Conservation (phyloP, 1,140 invertebrate genomes). For the Amphibalanus amphitrite region DNA sequence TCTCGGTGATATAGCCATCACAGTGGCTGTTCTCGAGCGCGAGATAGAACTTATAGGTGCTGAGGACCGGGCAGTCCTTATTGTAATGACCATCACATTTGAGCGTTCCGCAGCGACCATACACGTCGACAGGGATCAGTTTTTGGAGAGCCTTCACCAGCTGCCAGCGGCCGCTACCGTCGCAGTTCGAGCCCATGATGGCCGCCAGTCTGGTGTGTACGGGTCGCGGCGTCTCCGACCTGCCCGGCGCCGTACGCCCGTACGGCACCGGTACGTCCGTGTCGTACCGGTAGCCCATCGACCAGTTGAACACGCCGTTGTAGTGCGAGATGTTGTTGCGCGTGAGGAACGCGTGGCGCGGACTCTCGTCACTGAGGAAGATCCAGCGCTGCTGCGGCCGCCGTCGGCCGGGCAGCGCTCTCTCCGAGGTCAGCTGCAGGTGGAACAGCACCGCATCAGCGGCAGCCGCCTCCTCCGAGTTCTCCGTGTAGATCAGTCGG, state of each 20-base stretch:
- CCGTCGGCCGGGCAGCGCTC: slow-evolving; percentile 24
- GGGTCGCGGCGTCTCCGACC: slow-evolving; percentile 4
- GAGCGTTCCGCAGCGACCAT: slow-evolving; percentile 33
- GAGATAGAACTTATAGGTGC: slow-evolving; percentile 51
- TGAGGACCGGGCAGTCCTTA: slow-evolving; percentile 35
- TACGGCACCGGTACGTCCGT: slow-evolving; percentile 50
- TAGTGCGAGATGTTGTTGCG: slow-evolving; percentile 27
- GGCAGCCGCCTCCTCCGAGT: slow-evolving; percentile 19
- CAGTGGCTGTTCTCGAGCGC: slow-evolving; percentile 57
- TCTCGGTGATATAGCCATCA: slow-evolving; percentile 50
- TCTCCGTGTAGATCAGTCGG: slow-evolving; percentile 28
- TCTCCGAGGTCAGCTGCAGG: slow-evolving; percentile 30
- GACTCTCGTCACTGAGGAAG: slow-evolving; percentile 41
- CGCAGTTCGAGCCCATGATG: slow-evolving; percentile 45
- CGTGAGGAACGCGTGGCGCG: slow-evolving; percentile 32
- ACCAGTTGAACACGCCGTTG: slow-evolving; percentile 46
- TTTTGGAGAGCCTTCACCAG: slow-evolving; percentile 38
- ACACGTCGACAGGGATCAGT: slow-evolving; percentile 35
- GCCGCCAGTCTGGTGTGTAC: slow-evolving; percentile 27
- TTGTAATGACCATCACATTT: slow-evolving; percentile 39
- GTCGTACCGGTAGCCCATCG: slow-evolving; percentile 50
- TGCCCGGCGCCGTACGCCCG: slow-evolving; percentile 33
- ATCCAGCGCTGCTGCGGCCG: slow-evolving; percentile 37
- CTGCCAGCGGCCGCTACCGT: slow-evolving; percentile 35
- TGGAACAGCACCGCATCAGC: slow-evolving; percentile 40